phyloP scores from a whole-genome alignment of 2,888 invertebrate species.

The Drosophila formosana region DNA sequence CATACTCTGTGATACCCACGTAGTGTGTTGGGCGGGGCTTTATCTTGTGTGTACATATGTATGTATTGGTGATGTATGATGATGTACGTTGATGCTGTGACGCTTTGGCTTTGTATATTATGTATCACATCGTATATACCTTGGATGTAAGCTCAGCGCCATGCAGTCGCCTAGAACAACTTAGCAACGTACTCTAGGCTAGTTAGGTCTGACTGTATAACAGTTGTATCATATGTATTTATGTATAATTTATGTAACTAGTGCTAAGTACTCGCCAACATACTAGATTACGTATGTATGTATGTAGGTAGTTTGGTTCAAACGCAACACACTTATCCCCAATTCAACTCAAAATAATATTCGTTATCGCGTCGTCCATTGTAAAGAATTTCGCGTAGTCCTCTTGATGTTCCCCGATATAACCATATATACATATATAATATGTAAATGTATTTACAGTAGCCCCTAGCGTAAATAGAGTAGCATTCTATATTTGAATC shows the following conservation, averaged over 20 bases:
- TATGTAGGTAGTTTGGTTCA: conserved; percentile 64
- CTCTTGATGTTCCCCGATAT: conserved; percentile 7
- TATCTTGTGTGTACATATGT: conserved; percentile 28
- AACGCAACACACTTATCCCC: conserved; percentile 4
- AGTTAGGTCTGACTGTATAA: conserved; percentile 41
- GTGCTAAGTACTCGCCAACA: conserved; percentile 17
- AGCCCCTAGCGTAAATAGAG: conserved; percentile 21
- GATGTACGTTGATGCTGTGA: conserved; percentile 51
- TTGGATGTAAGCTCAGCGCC: conserved; percentile 19
- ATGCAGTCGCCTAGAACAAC: not conserved
- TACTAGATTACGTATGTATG: conserved; percentile 22
- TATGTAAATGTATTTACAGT: not conserved
- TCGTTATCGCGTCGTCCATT: conserved; percentile 15
- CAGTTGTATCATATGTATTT: conserved; percentile 44
- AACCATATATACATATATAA: conserved; percentile 2
- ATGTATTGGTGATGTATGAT: conserved; percentile 19
- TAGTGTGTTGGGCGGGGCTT: conserved; percentile 19
- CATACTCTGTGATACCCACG: conserved; percentile 10
- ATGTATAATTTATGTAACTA: conserved; percentile 21
- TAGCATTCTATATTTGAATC: conserved; percentile 18
- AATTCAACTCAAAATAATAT: not conserved
- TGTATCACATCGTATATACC: conserved; percentile 24
- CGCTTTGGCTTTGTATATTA: conserved; percentile 66
- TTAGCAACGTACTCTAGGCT: conserved; percentile 41
- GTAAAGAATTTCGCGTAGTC: conserved; percentile 25